These are phyloP conservation scores for Nasonia longicornis DNA, from an alignment of 1,140 invertebrate genomes.

Conservation along the genomic window DNA sequence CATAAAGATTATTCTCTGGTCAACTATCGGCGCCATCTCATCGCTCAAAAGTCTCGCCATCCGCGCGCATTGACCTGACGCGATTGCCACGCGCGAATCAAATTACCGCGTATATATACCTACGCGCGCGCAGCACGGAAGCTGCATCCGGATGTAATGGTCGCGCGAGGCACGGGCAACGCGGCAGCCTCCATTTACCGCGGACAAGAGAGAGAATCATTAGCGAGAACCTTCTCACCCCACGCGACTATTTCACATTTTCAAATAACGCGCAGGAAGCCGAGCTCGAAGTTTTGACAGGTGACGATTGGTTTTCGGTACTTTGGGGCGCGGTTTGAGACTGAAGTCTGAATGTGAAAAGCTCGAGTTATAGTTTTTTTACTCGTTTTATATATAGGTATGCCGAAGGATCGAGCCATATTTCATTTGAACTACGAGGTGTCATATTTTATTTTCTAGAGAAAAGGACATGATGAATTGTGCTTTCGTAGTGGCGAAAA, in stretches of 20 bases:
- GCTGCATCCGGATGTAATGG: background rate
- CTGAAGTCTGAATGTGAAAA: too few relatives aligned
- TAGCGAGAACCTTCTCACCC: background rate
- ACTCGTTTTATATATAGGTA: too few relatives aligned
- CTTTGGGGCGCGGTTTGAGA: background rate
- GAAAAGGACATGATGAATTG: too few relatives aligned
- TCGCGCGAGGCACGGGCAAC: background rate
- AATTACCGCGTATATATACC: background rate
- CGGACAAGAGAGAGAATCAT: constrained; percentile 1
- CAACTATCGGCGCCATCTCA: background rate
- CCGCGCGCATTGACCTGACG: background rate
- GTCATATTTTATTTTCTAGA: too few relatives aligned
- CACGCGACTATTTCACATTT: background rate
- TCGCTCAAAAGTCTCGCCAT: background rate
- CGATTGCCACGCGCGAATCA: background rate
- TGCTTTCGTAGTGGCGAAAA: too few relatives aligned
- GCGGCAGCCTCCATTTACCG: background rate
- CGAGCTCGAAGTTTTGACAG: background rate
- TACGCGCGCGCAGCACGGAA: background rate
- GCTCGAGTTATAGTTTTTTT: background rate
- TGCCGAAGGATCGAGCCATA: too few relatives aligned
- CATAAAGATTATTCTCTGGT: too few relatives aligned
- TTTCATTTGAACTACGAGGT: too few relatives aligned
- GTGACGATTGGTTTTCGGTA: background rate
- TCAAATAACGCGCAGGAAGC: background rate